Conservation (phyloP, 2,797 vertebrate genomes). For the Pseudochirops corinnae region DNA sequence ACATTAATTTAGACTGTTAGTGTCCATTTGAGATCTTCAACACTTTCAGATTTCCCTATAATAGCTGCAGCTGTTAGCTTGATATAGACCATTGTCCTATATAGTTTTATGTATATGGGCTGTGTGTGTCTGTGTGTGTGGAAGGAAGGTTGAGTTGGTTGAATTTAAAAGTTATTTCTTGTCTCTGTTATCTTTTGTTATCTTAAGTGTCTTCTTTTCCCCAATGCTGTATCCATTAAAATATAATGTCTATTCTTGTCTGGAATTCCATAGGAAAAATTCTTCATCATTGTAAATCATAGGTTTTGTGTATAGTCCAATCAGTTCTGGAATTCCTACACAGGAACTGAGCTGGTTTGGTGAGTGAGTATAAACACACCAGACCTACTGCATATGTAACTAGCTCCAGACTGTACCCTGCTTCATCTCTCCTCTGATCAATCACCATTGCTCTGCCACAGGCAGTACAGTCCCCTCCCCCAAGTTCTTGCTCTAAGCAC, state of each 20-base stretch:
- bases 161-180: background rate
- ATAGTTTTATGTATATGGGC: background rate
- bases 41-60: background rate
- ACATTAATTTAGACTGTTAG: background rate
- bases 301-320: background rate
- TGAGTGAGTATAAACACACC: background rate
- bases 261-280: slow-evolving; percentile 33
- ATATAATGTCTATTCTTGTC: slow-evolving; percentile 6
- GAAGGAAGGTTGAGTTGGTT: background rate
- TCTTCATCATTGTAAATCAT: slow-evolving; percentile 18
- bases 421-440: background rate
- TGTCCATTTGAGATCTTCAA: slow-evolving; percentile 7
- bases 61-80: background rate
- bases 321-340: background rate
- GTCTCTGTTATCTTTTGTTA: background rate
- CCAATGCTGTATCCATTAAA: background rate
- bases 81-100: background rate
- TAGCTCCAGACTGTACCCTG: background rate
- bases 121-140: background rate
- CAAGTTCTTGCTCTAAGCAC: background rate
- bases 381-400: background rate
- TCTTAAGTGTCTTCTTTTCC: slow-evolving; percentile 17
- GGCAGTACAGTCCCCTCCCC: background rate
- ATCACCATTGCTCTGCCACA: background rate
- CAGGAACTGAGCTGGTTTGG: background rate